Base-by-base conservation (phyloP, 1,140 invertebrate genomes). In the Vanessa tameamea region DNA sequence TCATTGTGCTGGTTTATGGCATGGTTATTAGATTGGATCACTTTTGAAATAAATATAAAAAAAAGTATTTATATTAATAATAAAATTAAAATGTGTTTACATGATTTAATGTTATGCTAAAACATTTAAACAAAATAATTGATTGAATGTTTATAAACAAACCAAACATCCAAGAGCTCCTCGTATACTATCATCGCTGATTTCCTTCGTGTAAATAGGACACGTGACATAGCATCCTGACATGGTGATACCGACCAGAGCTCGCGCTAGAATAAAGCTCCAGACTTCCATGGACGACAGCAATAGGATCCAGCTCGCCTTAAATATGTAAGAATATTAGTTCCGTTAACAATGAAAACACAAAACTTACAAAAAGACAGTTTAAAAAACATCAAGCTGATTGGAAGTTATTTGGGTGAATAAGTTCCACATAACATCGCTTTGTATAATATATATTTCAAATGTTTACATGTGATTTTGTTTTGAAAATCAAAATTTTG, bases 201-300 rank as follows among this genome's bases (percentile, higher is more conserved):
- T 90, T 72, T 91, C 89, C 48, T 90, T 91, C 0, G 85, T 90
- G 47, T 90, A 91, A 6, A 88, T 69, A 0, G 89, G 89, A 31
- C 87, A 87, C 6, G 78, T 84, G 14, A 90, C 87, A 68, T 84
- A 90, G 6, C 73, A 73, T 0, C 87, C 87, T 0, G 81, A 87
- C 87, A 89, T 88, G 0, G 67, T 72, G 13, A 90, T 76, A 0
- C 89, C 88, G 0, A 85, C 79, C 13, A 87, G 15, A 14, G 77
- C 79, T 37, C 87, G 73, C 0, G 88, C 87, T 5, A 82, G n/a
- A 3, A 90, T 79, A 53, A 90, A 83, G 0, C 83, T 85, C 81
- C 85, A 86, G 0, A 79, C 76, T 16, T 85, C 81, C 50, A 81
- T 59, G 0, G 88, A 90, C 4, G 75, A 82, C 12, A 90, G 75